phyloP scores from a whole-genome alignment of 2,113 vertebrate species.

The Chrysochloris asiatica region DNA sequence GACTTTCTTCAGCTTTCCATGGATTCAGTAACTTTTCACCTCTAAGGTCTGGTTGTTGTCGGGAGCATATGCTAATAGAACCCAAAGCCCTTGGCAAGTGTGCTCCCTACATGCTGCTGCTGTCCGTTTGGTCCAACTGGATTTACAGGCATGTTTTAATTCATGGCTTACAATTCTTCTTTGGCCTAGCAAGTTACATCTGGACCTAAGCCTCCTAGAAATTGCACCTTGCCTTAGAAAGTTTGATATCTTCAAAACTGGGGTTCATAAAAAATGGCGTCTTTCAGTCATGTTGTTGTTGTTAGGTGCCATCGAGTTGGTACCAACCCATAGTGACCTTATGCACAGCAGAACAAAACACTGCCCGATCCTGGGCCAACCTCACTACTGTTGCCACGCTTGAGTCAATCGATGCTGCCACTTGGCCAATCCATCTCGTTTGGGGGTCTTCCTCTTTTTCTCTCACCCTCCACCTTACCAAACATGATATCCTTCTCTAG shows the following conservation, averaged over 20 bases:
- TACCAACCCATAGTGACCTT: constrained; percentile 21
- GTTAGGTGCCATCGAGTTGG: no score
- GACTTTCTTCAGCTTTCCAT: background rate
- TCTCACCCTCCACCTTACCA: no score
- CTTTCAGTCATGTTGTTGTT: no score
- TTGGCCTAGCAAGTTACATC: constrained; percentile 3
- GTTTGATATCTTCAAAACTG: constrained; percentile 11
- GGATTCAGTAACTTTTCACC: background rate
- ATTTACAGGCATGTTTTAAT: background rate
- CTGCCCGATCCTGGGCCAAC: no score
- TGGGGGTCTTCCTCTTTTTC: no score
- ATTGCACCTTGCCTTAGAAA: background rate
- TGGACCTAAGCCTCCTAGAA: constrained; percentile 6
- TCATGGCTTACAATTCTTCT: constrained; percentile 42
- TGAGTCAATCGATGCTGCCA: no score
- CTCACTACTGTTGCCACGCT: no score
- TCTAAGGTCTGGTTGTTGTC: background rate
- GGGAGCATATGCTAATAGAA: background rate
- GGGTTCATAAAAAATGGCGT: background rate
- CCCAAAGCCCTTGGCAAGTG: background rate
- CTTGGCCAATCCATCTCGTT: no score
- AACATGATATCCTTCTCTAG: no score
- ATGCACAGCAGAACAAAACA: no score
- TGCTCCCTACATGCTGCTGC: background rate
- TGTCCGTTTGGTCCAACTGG: background rate